These are phyloP conservation scores for Leptarthrus brevirostris DNA, from an alignment of 2,888 invertebrate species.

Conservation along the genomic window DNA sequence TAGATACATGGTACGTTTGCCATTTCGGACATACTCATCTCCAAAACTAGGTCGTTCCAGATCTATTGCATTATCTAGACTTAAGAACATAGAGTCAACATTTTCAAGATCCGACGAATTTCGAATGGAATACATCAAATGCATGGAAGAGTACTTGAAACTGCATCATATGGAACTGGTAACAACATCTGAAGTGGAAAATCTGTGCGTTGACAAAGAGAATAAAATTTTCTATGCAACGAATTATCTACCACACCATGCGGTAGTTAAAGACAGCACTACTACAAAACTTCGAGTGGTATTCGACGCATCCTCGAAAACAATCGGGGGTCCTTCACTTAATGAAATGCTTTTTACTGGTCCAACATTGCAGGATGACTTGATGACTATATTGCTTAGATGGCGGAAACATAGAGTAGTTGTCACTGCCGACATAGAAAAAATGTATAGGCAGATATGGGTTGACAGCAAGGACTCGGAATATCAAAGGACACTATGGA, in stretches of 20 bases:
- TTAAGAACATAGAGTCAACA: neutral
- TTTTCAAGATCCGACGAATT: neutral
- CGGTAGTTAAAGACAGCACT: conserved; percentile 1
- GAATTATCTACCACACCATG: neutral
- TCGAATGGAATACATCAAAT: neutral
- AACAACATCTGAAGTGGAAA: neutral
- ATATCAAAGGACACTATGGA: neutral
- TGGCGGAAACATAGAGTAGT: neutral
- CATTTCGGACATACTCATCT: neutral
- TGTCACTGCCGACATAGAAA: conserved; percentile 5
- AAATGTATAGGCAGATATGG: neutral
- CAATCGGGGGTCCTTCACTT: neutral
- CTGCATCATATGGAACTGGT: conserved; percentile 5
- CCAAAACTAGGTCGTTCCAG: neutral
- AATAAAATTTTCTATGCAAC: neutral
- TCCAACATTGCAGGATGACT: neutral
- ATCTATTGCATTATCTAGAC: neutral
- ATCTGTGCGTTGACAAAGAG: neutral
- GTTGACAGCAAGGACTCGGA: neutral
- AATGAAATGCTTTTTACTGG: neutral
- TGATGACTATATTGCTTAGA: neutral
- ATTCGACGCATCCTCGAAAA: neutral
- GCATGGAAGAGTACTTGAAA: conserved; percentile 2
- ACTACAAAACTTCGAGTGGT: neutral
- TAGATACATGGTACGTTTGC: neutral